Base-by-base conservation (phyloP, 2,797 vertebrate species). In the Mycteria americana region DNA sequence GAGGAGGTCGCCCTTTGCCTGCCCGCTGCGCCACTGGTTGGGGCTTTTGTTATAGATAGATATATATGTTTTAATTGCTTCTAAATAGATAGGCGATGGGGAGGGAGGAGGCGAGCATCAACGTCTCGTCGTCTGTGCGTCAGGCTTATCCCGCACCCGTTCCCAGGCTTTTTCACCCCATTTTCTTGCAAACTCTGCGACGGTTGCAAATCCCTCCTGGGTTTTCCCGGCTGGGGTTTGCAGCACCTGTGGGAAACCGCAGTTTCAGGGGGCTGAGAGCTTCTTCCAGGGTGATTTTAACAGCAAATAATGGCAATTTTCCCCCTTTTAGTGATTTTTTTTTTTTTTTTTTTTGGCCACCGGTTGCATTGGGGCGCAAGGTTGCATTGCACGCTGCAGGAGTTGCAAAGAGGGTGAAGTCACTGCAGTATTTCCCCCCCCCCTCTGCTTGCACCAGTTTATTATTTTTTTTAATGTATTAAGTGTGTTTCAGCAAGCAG, bases 231-330 rank as follows among this genome's bases (percentile, higher is more conserved):
- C 43, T 67, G 59, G 37, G 60, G 7, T 60, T 53, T 41, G 53
- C 12, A 9, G 70, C 56, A 72, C 57, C 72, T 82, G 84, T 13
- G 2, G n/a, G 65, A 48, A 83, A 33, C 3, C 0, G 1, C 19
- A 2, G 7, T 48, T 78, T 59, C 0, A 0, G 2, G 18, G 14
- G 21, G 7, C 3, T 2, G 4, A 8, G 18, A 48, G 9, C 30
- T 28, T 28, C 51, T 18, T 11, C 46, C 23, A 9, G 78, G n/a
- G 1, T 12, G 4, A 37, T 78, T 62, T 56, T 30, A 13, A 37
- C 28, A 30, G 16, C 7, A 43, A 69, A 64, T 30, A 28, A 39
- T 10, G 23, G 16, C 6, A 28, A 13, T 69, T 77, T 70, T 3
- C 18, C 50, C 67, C 13, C 13, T 68, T 78, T 22, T 30, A 22